phyloP scores from a whole-genome alignment of 30 jellyfish, hydroid and myxozoan species.

The Morbakka virulenta region DNA sequence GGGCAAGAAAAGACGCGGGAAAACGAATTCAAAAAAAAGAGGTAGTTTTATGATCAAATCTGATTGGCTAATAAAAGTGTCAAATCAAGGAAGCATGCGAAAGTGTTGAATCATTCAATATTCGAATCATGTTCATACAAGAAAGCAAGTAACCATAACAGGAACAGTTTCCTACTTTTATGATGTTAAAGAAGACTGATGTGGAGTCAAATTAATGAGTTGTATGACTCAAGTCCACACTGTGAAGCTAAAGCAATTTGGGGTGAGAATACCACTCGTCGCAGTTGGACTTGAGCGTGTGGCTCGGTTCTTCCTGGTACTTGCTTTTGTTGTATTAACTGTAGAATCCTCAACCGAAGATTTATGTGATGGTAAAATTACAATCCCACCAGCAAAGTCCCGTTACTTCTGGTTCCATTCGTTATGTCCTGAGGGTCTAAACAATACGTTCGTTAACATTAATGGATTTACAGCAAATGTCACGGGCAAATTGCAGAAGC shows the following conservation, averaged over 20 bases:
- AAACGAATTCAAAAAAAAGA: too few species aligned
- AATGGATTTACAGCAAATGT: too few species aligned
- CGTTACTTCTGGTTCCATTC: neutral
- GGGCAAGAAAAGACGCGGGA: too few species aligned
- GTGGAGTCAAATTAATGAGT: neutral
- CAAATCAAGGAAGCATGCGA: neutral
- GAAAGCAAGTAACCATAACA: too few species aligned
- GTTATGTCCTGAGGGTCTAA: neutral
- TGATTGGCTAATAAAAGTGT: neutral
- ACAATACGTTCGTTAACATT: neutral
- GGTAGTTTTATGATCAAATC: too few species aligned
- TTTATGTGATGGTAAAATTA: too few species aligned
- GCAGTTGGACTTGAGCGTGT: neutral
- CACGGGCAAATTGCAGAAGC: neutral
- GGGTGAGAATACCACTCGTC: neutral
- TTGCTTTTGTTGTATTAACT: too few species aligned
- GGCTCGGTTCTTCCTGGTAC: neutral
- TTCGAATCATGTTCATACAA: too few species aligned
- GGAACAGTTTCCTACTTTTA: too few species aligned
- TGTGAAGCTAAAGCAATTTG: neutral
- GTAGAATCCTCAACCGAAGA: too few species aligned
- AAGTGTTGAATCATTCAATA: neutral
- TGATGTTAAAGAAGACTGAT: neutral
- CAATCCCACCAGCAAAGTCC: neutral
- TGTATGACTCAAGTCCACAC: neutral